Percentiles rank a stretch among this genome's conserved stretches.
Conservation (phyloP, 1,140 invertebrate species). For the Calliphora vicina region DNA sequence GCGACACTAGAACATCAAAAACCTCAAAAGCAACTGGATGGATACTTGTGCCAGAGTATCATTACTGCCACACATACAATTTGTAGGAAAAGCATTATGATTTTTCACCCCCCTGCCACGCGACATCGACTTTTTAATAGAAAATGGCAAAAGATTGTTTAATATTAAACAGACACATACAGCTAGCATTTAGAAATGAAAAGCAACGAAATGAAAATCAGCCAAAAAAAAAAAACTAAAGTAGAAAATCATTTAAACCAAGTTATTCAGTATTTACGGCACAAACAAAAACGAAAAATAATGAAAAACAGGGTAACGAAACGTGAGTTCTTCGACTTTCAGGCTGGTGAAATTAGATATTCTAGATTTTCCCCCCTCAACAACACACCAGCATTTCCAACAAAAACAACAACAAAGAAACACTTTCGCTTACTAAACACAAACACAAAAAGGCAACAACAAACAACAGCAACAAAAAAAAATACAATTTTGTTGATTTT, state of each 20-base stretch:
- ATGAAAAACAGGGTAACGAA: neutral
- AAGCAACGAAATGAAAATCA: neutral
- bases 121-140: too few species aligned
- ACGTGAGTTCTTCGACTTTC: neutral
- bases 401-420: neutral
- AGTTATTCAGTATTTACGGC: too few species aligned
- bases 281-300: neutral
- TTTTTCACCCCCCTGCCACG: neutral
- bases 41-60: neutral
- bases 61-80: neutral
- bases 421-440: neutral
- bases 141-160: neutral
- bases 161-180: too few species aligned
- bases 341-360: neutral
- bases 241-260: neutral
- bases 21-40: neutral
- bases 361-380: neutral
- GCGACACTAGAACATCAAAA: too few species aligned
- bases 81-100: neutral
- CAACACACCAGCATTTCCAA: too few species aligned
- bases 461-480: too few species aligned
- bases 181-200: too few species aligned
- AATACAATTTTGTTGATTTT: neutral
- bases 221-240: too few species aligned
- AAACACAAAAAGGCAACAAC: neutral